Evolutionary conservation across 2,113 vertebrate genomes (phyloP), one percentile per base, ranked within the genome.

Genomic region (Pungitius pungitius): DNA sequence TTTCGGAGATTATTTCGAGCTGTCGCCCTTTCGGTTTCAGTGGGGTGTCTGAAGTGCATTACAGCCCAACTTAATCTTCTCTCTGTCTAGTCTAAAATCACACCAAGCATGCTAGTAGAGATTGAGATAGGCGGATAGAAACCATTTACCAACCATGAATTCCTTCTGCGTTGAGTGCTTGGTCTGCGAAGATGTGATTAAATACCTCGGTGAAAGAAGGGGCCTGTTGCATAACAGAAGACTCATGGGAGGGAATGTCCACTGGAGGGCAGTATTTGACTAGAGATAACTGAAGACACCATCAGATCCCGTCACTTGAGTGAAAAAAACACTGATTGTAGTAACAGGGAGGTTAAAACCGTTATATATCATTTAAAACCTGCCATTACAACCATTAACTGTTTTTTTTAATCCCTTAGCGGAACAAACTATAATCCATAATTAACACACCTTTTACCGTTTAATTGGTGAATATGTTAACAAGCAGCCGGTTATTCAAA

Each of bases 181-280:
- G 30, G n/a, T 58, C 42, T 33, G 6, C 70, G 12, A 24, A 18
- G 27, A 43, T 24, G 22, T 30, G 24, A 57, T 58, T 42, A 3
- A n/a, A n/a, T n/a, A 52, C 37, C 26, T 26, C 4, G 52, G 30
- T 14, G 62, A 67, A 0, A 10, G 8, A 45, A n/a, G 1, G 24
- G 17, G 63, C 26, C 13, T 60, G 43, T 47, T 76, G 27, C 13
- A 1, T 33, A 47, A 58, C 2, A 58, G 3, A 45, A 66, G 71
- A 69, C 45, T 71, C 40, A 51, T 18, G 15, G 14, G 37, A 40
- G 58, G 52, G 0, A 43, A 0, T n/a, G 12, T 72, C 90, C 91
- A 84, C 80, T 69, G 30, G 90, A 73, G 85, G 90, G 89, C 87
- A 87, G 87, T 70, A 62, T 81, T 86, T 75, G 30, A 80, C 69